Evolutionary conservation across 2,888 invertebrate genomes (phyloP).

Genomic region (Hyposoter dolosus): DNA sequence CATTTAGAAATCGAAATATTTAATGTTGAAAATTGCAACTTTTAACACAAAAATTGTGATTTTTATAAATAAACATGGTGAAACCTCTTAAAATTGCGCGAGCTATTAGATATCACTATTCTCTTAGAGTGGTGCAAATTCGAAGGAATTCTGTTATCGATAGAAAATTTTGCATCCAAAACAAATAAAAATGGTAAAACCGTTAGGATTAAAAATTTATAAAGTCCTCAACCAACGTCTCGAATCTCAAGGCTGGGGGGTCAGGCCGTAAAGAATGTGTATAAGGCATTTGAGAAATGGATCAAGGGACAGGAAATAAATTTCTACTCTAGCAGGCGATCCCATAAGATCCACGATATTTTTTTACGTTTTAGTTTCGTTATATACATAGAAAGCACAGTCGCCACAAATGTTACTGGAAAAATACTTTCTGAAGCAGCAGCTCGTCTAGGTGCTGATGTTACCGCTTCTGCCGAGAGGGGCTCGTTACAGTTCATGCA

Average conservation of each 20-base stretch:
- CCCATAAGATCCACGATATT: conserved; percentile 35
- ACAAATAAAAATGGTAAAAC: background rate
- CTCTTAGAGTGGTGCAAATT: no score
- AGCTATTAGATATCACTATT: no score
- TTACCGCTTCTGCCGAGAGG: conserved; percentile 32
- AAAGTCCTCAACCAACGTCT: background rate
- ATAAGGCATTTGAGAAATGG: background rate
- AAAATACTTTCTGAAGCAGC: conserved; percentile 55
- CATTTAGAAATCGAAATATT: no score
- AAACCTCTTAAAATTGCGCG: no score
- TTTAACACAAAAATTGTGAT: no score
- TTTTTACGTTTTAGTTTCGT: conserved; percentile 45
- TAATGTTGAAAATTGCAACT: no score
- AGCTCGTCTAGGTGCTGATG: conserved; percentile 51
- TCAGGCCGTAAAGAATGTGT: background rate
- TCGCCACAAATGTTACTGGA: conserved; percentile 7
- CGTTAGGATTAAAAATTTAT: background rate
- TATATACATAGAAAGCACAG: conserved; percentile 29
- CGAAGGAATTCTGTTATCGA: no score
- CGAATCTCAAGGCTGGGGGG: background rate
- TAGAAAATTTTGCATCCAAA: no score
- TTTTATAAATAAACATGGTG: no score
- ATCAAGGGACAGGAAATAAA: background rate
- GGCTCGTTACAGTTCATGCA: conserved; percentile 57
- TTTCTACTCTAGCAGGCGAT: background rate